Conservation (phyloP, 2,888 invertebrate species). For the Gymnoscelis rufifasciata region DNA sequence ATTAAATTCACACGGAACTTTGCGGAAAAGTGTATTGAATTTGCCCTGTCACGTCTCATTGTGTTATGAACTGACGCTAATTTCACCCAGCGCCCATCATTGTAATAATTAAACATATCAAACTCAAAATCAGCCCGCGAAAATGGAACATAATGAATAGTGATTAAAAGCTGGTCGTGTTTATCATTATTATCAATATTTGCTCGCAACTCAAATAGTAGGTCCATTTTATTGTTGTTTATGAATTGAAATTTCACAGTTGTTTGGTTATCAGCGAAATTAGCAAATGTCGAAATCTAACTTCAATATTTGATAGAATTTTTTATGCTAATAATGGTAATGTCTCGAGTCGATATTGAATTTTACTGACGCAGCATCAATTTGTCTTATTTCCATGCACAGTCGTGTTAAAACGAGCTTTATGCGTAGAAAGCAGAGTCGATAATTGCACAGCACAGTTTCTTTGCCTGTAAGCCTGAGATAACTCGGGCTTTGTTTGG, state of each 20-base stretch:
- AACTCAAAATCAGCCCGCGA: slow-evolving; percentile 42
- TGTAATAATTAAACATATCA: slow-evolving; percentile 57
- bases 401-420: slow-evolving; percentile 41
- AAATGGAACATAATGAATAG: slow-evolving; percentile 54
- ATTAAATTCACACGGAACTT: slow-evolving; percentile 63
- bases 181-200: slow-evolving; percentile 27
- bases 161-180: slow-evolving; percentile 40
- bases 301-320: too few relatives aligned
- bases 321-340: too few relatives aligned
- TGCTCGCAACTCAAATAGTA: slow-evolving; percentile 6
- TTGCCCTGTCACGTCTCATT: slow-evolving; percentile 60
- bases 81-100: slow-evolving; percentile 54
- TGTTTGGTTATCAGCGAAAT: slow-evolving; percentile 39
- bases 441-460: slow-evolving; percentile 41
- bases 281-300: slow-evolving; percentile 40
- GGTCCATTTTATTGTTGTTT: slow-evolving; percentile 19
- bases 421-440: slow-evolving; percentile 42
- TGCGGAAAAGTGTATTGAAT: slow-evolving; percentile 59
- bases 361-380: slow-evolving; percentile 52
- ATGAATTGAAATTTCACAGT: slow-evolving; percentile 19
- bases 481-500: slow-evolving; percentile 76
- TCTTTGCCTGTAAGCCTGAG: slow-evolving; percentile 65
- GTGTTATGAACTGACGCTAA: slow-evolving; percentile 56
- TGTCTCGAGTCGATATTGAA: slow-evolving; percentile 60
- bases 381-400: slow-evolving; percentile 40